Evolutionary conservation across 2,888 invertebrate genomes (phyloP).

Genomic region (Xestia sexstrigata): DNA sequence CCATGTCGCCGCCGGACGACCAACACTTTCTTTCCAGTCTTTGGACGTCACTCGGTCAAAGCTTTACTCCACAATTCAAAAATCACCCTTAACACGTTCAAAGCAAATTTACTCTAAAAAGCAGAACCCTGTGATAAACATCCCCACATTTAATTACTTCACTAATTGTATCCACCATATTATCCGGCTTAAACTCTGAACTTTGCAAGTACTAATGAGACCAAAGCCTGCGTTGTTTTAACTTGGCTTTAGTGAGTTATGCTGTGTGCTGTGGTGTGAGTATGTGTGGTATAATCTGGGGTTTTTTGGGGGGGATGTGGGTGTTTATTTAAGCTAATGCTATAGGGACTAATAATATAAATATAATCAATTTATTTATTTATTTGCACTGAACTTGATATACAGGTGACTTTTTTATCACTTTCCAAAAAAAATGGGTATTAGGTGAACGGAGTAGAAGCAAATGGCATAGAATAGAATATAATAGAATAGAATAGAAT

Average conservation of each 20-base stretch:
- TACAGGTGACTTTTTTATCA: too few species aligned
- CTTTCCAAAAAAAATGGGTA: too few species aligned
- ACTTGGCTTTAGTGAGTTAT: slow-evolving; percentile 42
- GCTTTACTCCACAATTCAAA: not conserved
- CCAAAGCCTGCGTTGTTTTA: slow-evolving; percentile 55
- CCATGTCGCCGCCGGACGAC: too few species aligned
- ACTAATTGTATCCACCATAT: slow-evolving; percentile 58
- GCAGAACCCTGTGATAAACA: slow-evolving; percentile 27
- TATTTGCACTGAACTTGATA: not conserved
- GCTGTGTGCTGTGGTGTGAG: slow-evolving; percentile 7
- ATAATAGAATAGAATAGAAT: too few species aligned
- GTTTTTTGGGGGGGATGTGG: not conserved
- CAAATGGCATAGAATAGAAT: too few species aligned
- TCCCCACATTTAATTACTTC: slow-evolving; percentile 48
- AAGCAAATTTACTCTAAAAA: slow-evolving; percentile 13
- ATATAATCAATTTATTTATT: not conserved
- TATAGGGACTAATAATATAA: not conserved
- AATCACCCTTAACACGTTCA: not conserved
- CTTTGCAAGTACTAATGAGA: slow-evolving; percentile 57
- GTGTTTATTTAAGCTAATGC: not conserved
- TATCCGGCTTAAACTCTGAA: slow-evolving; percentile 58
- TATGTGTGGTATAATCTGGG: slow-evolving; percentile 6
- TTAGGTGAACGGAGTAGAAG: too few species aligned
- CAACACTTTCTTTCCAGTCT: too few species aligned
- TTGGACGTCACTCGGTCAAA: too few species aligned